Base-by-base conservation (phyloP, 2,113 vertebrate genomes). In the Ochotona princeps region DNA sequence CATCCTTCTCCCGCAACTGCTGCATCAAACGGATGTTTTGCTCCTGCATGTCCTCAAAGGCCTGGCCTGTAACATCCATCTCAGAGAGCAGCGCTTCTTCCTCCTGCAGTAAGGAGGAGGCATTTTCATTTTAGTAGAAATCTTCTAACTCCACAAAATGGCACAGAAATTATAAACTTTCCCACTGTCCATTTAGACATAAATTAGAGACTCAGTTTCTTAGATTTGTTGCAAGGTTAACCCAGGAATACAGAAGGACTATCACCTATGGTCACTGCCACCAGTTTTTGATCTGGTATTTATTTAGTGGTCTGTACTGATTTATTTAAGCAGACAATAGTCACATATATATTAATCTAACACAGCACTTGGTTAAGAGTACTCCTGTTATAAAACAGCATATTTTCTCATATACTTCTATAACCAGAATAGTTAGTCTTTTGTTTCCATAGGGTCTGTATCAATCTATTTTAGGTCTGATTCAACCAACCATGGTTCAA, bases 1-100 rank as follows among this genome's bases (percentile, higher is more conserved):
- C 99, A 32, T 99, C 99, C 91, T 99, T 99, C 97, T 99, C 99
- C 60, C 99, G 94, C 90, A 99, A 98, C 97, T 99, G 99, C 97
- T 99, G 99, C 99, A 99, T 99, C 90, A 99, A 97, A 11, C 99
- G 98, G 38, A 99, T 99, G 95, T 99, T 99, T 97, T 99, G 99
- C 83, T 99, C 99, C 96, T 99, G 99, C 99, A 99, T 99, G 96
- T 99, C 99, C 96, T 99, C 99, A 82, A 99, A 99, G 20, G 99
- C 99, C 97, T 99, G 99, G 25, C 99, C 99, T 3, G 99, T 99
- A 96, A 99, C 99, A 28, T 99, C 99, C 99, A 99, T 99, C 98
- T 99, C 99, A 0, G 99, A 99, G 49, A 99, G 98, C 80, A 99
- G 96, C 0, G 99, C 99, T 63, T 99, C 99, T 95, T 99, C 99